Conservation (phyloP, 2,888 invertebrate genomes). For the Tolmerus cingulatus region DNA sequence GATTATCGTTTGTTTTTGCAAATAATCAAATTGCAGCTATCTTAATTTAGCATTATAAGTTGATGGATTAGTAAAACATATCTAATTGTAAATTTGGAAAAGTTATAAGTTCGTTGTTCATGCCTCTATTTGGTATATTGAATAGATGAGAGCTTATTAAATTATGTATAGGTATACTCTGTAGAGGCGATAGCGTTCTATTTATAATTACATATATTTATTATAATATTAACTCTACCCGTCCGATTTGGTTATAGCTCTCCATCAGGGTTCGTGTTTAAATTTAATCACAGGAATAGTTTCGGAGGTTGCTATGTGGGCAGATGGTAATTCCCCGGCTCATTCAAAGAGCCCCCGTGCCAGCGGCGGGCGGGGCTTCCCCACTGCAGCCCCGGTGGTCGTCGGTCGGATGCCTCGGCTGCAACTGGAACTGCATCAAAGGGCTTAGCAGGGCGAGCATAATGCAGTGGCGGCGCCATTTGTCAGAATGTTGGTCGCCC, state of each 20-base stretch:
- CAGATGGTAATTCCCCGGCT: background rate
- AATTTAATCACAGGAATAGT: background rate
- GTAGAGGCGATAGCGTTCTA: background rate
- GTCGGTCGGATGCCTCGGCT: background rate
- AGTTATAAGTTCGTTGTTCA: too few species aligned
- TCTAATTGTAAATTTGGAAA: too few species aligned
- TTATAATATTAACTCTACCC: background rate
- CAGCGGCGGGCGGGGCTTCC: background rate
- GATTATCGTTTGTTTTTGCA: too few species aligned
- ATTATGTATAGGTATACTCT: too few species aligned
- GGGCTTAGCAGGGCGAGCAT: slow-evolving; percentile 1
- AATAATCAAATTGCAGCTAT: too few species aligned
- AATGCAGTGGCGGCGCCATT: slow-evolving; percentile 22
- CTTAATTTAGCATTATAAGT: too few species aligned
- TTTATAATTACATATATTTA: background rate
- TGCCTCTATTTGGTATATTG: too few species aligned
- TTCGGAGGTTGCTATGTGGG: background rate
- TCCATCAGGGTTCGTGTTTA: background rate
- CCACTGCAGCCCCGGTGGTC: background rate
- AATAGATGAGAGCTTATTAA: background rate
- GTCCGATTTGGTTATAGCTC: background rate
- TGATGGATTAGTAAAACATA: too few species aligned
- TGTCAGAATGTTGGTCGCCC: slow-evolving; percentile 23
- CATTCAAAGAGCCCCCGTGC: background rate
- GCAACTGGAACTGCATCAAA: background rate